Evolutionary conservation across 2,113 vertebrate genomes (phyloP), one percentile per base, ranked within the genome.

Genomic region (Calcarius ornatus): DNA sequence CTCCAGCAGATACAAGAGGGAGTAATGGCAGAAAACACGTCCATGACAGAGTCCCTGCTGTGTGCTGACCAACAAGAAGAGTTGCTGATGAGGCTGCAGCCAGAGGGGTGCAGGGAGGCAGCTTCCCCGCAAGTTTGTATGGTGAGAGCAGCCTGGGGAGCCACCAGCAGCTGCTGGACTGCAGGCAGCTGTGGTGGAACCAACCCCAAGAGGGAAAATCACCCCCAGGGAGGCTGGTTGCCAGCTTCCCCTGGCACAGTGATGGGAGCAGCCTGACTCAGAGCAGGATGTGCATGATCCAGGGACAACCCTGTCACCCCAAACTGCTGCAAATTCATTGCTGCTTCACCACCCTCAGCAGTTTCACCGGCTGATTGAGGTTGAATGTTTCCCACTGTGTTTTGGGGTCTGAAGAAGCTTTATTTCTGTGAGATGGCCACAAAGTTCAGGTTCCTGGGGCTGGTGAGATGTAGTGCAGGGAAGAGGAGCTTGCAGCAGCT

Each of bases 81-180:
- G 6, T 38, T 11, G 6, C 11, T n/a, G 17, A 21, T 0, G 2
- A 56, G 30, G 45, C 63, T 70, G 50, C 43, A 82, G 70, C 9
- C 5, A 8, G 43, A 76, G 21, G 12, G 31, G 20, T 0, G 1
- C 47, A n/a, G 38, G 45, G 17, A 64, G 12, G 45, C 33, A 70
- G 45, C 35, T 83, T 73, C 18, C 31, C 9, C 1, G 2, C 0
- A 0, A 47, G 33, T 35, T n/a, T 1, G 9, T 18, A 42, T 17
- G 18, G 2, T 4, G 3, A 27, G 1, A 11, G 37, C 31, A 57
- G 57, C 37, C 15, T 42, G n/a, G 12, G 73, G 28, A 76, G 37
- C 35, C 47, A 60, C 35, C 23, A 66, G 35, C 20, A 17, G 78
- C 72, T 76, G 33, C 63, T 65, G 47, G 37, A 57, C 42, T 3